Evolutionary conservation across 1,140 invertebrate genomes (phyloP).

Genomic region (Leucophenga varia): DNA sequence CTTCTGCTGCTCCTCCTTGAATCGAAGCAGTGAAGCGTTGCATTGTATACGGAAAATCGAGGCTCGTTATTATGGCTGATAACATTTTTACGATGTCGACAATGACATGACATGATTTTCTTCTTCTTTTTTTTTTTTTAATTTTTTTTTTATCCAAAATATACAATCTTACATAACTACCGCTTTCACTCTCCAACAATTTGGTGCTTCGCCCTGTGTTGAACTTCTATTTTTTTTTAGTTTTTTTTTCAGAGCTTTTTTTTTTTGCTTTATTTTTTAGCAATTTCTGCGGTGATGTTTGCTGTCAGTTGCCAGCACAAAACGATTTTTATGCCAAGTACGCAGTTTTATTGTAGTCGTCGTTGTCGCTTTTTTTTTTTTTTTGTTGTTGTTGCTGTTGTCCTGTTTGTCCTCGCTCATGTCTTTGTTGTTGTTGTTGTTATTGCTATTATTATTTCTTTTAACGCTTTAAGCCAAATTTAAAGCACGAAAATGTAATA

Average conservation of each 20-base stretch:
- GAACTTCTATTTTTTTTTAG: too few relatives aligned
- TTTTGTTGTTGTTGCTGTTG: too few relatives aligned
- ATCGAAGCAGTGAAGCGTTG: too few relatives aligned
- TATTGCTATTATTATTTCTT: too few relatives aligned
- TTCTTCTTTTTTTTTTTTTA: conserved; percentile 2
- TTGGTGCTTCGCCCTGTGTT: background rate
- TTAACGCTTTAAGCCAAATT: too few relatives aligned
- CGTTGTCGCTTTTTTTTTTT: too few relatives aligned
- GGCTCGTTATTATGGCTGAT: conserved; percentile 54
- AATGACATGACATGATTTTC: conserved; percentile 54
- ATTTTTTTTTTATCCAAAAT: too few relatives aligned
- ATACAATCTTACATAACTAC: too few relatives aligned
- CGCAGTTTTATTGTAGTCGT: conserved; percentile 52
- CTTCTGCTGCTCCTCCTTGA: too few relatives aligned
- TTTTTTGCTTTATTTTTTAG: background rate
- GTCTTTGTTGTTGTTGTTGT: too few relatives aligned
- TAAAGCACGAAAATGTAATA: too few relatives aligned
- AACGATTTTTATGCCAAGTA: conserved; percentile 48
- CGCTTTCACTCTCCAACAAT: conserved; percentile 1
- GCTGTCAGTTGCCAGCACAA: conserved; percentile 37
- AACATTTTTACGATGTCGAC: conserved; percentile 54
- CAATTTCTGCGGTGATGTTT: conserved; percentile 26
- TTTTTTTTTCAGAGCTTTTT: background rate
- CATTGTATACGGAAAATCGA: conserved; percentile 48
- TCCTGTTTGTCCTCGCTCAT: too few relatives aligned